Evolutionary conservation across 2,888 invertebrate species (phyloP).

Genomic region (Podotricha telesiphe): DNA sequence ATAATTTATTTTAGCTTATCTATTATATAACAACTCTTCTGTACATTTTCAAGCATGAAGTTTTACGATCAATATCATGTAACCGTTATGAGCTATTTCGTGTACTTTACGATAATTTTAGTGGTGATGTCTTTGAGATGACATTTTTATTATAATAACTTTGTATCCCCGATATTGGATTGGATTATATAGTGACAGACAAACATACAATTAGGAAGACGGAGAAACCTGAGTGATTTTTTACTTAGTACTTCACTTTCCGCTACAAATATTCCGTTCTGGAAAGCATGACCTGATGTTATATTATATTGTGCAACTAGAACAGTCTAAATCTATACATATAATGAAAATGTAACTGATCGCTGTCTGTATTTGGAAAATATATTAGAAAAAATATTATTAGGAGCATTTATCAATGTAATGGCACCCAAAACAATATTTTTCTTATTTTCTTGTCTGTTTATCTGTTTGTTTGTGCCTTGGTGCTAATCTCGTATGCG

Average conservation of each 20-base stretch:
- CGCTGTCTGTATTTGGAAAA: too few relatives aligned
- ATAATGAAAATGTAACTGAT: too few relatives aligned
- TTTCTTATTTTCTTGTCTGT: too few relatives aligned
- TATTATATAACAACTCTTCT: not conserved
- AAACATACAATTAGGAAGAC: not conserved
- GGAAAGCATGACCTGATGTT: too few relatives aligned
- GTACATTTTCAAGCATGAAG: not conserved
- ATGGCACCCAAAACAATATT: too few relatives aligned
- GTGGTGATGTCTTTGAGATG: constrained; percentile 26
- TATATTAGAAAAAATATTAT: too few relatives aligned
- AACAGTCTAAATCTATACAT: too few relatives aligned
- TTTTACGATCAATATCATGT: constrained; percentile 23
- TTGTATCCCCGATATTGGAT: constrained; percentile 4
- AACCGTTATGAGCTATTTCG: constrained; percentile 39
- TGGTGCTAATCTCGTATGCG: too few relatives aligned
- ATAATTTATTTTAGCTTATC: not conserved
- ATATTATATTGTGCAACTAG: too few relatives aligned
- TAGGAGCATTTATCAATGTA: too few relatives aligned
- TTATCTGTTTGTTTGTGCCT: too few relatives aligned
- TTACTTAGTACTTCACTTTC: not conserved
- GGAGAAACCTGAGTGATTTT: not conserved
- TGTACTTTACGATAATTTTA: constrained; percentile 33
- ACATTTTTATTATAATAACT: constrained; percentile 27
- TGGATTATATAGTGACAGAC: not conserved
- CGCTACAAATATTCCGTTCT: too few relatives aligned